phyloP scores from a whole-genome alignment of 2,113 vertebrate genomes.

The Leptodactylus fuscus region DNA sequence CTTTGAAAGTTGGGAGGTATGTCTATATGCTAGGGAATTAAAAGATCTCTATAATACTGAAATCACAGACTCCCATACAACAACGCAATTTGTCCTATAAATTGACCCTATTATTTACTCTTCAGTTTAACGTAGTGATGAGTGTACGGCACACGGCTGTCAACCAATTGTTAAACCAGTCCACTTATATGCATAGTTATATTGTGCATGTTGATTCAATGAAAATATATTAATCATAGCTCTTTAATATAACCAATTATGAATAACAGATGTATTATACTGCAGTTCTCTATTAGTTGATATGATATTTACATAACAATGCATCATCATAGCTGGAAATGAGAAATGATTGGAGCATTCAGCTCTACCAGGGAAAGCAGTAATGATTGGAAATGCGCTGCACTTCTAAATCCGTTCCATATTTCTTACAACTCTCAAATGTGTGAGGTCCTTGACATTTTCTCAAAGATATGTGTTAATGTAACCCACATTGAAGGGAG shows the following conservation, averaged over 20 bases:
- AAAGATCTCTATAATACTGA: too few relatives aligned
- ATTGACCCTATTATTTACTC: too few relatives aligned
- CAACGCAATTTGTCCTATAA: too few relatives aligned
- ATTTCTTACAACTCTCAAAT: not conserved
- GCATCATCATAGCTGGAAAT: not conserved
- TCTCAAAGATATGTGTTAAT: not conserved
- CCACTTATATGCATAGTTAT: too few relatives aligned
- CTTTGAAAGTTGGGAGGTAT: too few relatives aligned
- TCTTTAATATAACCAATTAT: not conserved
- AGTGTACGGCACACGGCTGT: too few relatives aligned
- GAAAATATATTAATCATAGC: not conserved
- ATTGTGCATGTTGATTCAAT: too few relatives aligned
- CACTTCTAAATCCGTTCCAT: not conserved
- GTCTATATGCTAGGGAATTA: too few relatives aligned
- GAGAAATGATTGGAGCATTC: not conserved
- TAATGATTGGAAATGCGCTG: not conserved
- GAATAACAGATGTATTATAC: not conserved
- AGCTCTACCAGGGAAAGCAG: not conserved
- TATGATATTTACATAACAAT: not conserved
- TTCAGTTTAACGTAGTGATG: too few relatives aligned
- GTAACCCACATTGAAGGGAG: not conserved
- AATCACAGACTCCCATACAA: too few relatives aligned
- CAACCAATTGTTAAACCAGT: too few relatives aligned
- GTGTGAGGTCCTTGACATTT: not conserved
- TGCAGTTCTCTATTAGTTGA: not conserved